Base-by-base conservation (phyloP, 2,113 vertebrate species). In the Puffinus mauretanicus region DNA sequence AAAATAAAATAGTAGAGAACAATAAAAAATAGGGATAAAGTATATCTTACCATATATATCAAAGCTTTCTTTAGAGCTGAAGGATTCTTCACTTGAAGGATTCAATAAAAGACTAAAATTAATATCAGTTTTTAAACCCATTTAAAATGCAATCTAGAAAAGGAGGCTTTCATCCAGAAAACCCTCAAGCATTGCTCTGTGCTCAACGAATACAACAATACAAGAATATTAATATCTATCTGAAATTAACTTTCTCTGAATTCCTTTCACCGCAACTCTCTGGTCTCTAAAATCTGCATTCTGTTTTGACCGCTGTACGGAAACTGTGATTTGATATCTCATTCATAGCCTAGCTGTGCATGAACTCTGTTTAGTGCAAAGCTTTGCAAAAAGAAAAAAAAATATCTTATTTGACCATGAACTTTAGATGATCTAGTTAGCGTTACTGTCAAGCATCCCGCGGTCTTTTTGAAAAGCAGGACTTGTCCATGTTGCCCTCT, bases 351-450 rank as follows among this genome's bases (percentile, higher is more conserved):
- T 93, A 96, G 97, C 96, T 97, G 96, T 96, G 96, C 89, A 80
- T 88, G 96, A 97, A 97, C 97, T 97, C 96, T 72, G 93, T 96
- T 98, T 98, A 98, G 96, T 98, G 97, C 98, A 98, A 96, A 98
- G 97, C 96, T 97, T 93, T 96, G 97, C 96, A 98, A 94, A 96
- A 97, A 96, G 49, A 77, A 89, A 96, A 96, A 97, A 95, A 97
- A 97, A 94, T 93, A 96, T 97, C 98, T 98, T 96, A 96, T 98
- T 98, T 98, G 98, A 98, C 98, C 98, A 98, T 98, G 98, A 98
- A 98, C 98, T 98, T 98, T 98, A 95, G 96, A 98, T 98, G 98
- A 98, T 98, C 98, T 98, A 98, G 98, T 98, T 98, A 98, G 98
- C 98, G 96, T 97, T 98, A 98, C 98, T 98, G 98, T 98, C 98